phyloP scores from a whole-genome alignment of 2,113 vertebrate species.

The Ptychochromis oligacanthus region DNA sequence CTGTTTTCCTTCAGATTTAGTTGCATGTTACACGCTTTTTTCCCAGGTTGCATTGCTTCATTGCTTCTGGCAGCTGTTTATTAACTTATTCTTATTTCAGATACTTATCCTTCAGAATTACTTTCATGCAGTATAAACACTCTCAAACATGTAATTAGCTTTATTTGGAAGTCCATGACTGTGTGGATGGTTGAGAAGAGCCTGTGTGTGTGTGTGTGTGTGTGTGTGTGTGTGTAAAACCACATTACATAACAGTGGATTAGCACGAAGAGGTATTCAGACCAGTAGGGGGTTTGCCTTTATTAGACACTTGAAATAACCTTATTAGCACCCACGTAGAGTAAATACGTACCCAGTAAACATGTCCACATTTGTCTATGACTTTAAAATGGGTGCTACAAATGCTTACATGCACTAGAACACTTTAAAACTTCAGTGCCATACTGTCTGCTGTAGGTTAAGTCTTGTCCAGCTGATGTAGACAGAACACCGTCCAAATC shows the following conservation, averaged over 20 bases:
- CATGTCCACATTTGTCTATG: conserved; percentile 2
- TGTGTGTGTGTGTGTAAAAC: neutral
- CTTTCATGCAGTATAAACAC: conserved; percentile 15
- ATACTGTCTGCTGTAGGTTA: neutral
- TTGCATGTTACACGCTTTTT: neutral
- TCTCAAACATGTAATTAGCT: conserved; percentile 26
- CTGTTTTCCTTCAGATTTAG: neutral
- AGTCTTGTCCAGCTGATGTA: neutral
- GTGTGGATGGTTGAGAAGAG: neutral
- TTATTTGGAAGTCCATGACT: conserved; percentile 27
- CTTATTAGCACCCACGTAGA: conserved; percentile 24
- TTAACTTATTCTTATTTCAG: conserved; percentile 6
- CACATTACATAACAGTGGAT: conserved; percentile 58
- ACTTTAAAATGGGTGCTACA: neutral
- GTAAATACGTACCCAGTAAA: neutral
- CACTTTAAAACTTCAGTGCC: neutral
- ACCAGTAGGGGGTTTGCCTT: conserved; percentile 45
- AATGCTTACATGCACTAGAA: neutral
- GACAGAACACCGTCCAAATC: neutral
- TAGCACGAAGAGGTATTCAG: conserved; percentile 24
- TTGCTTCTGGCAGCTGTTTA: neutral
- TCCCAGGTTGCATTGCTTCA: neutral
- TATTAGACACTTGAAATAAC: conserved; percentile 50
- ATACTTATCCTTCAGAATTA: conserved; percentile 16
- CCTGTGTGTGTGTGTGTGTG: neutral